These are phyloP conservation scores for Diplodus sargus DNA, from an alignment of 2,797 vertebrate genomes.

Conservation along the genomic window DNA sequence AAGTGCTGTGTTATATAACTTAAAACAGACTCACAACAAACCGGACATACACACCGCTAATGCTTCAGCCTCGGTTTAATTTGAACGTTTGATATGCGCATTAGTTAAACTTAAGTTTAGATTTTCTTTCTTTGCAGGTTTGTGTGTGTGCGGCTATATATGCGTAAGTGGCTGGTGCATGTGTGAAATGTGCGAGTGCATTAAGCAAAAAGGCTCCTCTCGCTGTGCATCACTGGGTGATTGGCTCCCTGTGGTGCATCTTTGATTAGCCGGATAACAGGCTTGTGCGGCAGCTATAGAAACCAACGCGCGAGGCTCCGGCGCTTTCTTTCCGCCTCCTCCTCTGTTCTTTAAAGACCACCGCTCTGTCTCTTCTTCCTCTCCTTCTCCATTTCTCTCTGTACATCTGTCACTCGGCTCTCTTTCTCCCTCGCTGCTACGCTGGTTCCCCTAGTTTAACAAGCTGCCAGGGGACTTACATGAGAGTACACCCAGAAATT, in stretches of 20 bases:
- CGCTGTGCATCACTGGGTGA: conserved; percentile 71
- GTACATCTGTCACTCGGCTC: conserved; percentile 70
- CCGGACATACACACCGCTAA: background rate
- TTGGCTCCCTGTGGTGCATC: conserved; percentile 74
- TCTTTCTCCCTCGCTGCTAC: conserved; percentile 49
- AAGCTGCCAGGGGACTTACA: conserved; percentile 77
- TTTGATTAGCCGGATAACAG: conserved; percentile 79
- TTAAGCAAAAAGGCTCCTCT: conserved; percentile 46
- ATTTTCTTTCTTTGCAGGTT: background rate
- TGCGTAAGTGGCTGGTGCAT: background rate
- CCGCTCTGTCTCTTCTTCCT: conserved; percentile 51
- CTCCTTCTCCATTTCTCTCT: conserved; percentile 47
- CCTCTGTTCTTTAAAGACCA: conserved; percentile 65
- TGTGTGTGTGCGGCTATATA: background rate
- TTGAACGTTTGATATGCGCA: background rate
- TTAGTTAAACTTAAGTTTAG: conserved; percentile 13
- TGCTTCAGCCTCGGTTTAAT: background rate
- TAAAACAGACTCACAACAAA: background rate
- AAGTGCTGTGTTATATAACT: background rate
- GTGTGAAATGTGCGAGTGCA: conserved; percentile 29
- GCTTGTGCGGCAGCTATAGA: conserved; percentile 61
- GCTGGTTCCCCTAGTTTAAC: conserved; percentile 74
- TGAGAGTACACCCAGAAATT: conserved; percentile 72
- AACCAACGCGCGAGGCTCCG: conserved; percentile 46
- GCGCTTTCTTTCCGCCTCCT: conserved; percentile 44